phyloP scores from a whole-genome alignment of 2,888 invertebrate genomes.

The Drosophila kambysellisi region DNA sequence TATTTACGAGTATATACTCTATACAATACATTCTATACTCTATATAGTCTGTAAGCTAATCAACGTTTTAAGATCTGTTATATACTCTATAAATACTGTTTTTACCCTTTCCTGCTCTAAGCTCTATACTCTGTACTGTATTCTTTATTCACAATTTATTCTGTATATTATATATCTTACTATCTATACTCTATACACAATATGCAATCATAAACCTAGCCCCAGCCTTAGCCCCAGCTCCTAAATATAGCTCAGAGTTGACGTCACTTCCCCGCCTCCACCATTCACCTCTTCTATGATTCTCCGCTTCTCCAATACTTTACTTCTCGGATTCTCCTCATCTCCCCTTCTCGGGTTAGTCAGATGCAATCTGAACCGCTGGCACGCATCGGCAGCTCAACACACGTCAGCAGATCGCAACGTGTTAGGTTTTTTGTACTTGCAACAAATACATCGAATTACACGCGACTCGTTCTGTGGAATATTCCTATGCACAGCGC shows the following conservation, averaged over 20 bases:
- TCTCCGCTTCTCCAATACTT: background rate
- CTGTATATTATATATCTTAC: background rate
- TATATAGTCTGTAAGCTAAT: background rate
- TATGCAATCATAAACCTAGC: conserved; percentile 16
- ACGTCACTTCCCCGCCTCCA: conserved; percentile 25
- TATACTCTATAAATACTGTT: background rate
- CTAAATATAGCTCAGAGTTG: conserved; percentile 41
- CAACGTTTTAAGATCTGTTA: background rate
- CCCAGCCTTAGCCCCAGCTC: background rate
- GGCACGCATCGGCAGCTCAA: conserved; percentile 50
- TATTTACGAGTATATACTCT: too few species aligned
- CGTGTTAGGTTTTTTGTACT: conserved; percentile 2
- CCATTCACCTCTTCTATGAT: background rate
- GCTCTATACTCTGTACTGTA: background rate
- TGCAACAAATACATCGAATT: background rate
- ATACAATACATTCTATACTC: background rate
- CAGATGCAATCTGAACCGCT: conserved; percentile 57
- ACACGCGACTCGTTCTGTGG: background rate
- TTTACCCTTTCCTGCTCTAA: background rate
- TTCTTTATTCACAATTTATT: too few species aligned
- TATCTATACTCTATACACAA: conserved; percentile 28
- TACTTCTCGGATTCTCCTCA: background rate
- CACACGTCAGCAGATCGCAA: conserved; percentile 22
- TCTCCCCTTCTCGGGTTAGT: conserved; percentile 1
- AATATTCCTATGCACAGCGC: background rate